Evolutionary conservation across 1,140 invertebrate species (phyloP).

Genomic region (Ostrea edulis): DNA sequence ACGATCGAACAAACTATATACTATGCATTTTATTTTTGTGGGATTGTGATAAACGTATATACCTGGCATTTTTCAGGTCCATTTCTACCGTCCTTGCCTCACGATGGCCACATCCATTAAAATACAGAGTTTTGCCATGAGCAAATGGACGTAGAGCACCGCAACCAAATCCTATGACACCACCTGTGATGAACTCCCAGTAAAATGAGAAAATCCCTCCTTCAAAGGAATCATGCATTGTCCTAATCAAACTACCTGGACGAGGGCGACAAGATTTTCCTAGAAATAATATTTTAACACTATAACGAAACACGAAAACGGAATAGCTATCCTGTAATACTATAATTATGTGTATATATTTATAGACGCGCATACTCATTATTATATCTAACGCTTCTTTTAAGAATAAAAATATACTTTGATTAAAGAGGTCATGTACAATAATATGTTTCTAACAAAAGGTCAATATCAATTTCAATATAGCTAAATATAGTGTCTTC

Average conservation of each 20-base stretch:
- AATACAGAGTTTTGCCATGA: constrained; percentile 80
- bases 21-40: no score
- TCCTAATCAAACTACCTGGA: constrained; percentile 62
- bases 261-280: constrained; percentile 73
- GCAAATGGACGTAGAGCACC: constrained; percentile 78
- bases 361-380: no score
- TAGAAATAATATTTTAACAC: constrained; percentile 53
- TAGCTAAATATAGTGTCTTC: no score
- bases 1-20: no score
- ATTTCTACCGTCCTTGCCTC: constrained; percentile 79
- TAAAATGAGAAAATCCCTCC: constrained; percentile 73
- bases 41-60: neutral
- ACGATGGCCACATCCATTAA: constrained; percentile 79
- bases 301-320: no score
- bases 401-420: no score
- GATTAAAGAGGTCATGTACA: no score
- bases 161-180: constrained; percentile 79
- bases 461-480: no score
- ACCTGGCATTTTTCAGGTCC: constrained; percentile 70
- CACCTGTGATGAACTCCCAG: constrained; percentile 79
- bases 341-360: no score
- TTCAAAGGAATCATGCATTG: constrained; percentile 80
- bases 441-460: no score
- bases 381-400: no score
- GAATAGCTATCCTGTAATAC: no score